Evolutionary conservation across 2,113 vertebrate genomes (phyloP).

Genomic region (Fregetta grallaria): DNA sequence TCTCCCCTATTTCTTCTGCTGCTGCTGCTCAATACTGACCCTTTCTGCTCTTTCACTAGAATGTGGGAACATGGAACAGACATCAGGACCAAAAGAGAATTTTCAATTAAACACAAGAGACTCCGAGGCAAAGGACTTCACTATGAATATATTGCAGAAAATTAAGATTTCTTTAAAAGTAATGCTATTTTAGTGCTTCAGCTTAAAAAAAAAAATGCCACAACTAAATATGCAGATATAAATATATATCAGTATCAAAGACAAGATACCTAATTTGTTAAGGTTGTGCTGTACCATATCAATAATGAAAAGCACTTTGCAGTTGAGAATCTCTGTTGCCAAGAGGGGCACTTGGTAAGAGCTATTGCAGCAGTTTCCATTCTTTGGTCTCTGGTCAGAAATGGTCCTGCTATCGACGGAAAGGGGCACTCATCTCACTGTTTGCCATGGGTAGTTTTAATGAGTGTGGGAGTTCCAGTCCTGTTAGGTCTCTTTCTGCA

Average conservation of each 20-base stretch:
- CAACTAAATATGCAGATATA: neutral
- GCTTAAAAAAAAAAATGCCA: neutral
- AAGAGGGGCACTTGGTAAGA: neutral
- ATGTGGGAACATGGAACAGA: neutral
- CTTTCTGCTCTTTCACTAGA: neutral
- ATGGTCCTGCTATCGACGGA: rapidly evolving
- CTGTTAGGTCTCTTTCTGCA: neutral
- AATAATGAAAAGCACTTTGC: constrained; percentile 36
- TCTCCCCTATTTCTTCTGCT: neutral
- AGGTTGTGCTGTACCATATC: neutral
- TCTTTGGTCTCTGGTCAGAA: neutral
- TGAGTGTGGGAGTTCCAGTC: neutral
- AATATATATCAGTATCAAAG: neutral
- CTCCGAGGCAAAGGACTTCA: neutral
- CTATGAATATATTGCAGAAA: neutral
- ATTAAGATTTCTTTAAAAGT: neutral
- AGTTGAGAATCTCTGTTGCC: neutral
- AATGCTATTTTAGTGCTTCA: neutral
- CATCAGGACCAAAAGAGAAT: neutral
- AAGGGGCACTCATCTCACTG: neutral
- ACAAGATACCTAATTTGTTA: neutral
- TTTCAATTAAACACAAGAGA: constrained; percentile 15
- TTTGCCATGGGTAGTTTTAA: neutral
- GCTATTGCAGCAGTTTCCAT: neutral
- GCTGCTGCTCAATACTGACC: neutral